These are phyloP conservation scores for Chloroclysta siterata DNA, from an alignment of 2,888 invertebrate species.

Conservation along the genomic window DNA sequence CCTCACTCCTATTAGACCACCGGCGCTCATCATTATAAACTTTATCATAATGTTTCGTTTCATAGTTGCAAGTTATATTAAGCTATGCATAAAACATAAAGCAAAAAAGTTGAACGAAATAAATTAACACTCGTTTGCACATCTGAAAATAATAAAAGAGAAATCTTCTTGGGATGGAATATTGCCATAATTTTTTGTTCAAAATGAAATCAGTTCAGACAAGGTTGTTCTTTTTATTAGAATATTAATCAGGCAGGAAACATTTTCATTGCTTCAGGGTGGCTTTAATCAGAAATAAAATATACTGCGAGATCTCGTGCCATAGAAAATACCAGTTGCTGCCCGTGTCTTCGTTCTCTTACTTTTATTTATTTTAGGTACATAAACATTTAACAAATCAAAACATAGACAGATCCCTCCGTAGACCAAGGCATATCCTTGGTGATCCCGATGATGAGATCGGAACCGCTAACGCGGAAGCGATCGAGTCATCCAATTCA, in stretches of 20 bases:
- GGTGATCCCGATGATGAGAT: no score
- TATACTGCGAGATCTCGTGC: slow-evolving; percentile 6
- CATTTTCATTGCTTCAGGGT: slow-evolving; percentile 19
- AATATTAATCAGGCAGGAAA: slow-evolving; percentile 33
- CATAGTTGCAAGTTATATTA: not conserved
- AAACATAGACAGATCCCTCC: no score
- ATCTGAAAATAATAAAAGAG: slow-evolving; percentile 17
- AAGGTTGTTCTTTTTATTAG: slow-evolving; percentile 28
- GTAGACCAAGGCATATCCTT: no score
- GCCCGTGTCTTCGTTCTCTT: no score
- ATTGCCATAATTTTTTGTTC: slow-evolving; percentile 17
- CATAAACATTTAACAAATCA: no score
- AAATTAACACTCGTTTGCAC: slow-evolving; percentile 13
- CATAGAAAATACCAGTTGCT: slow-evolving; percentile 3
- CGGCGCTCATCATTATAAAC: not conserved
- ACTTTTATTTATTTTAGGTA: no score
- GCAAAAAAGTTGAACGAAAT: slow-evolving; percentile 2
- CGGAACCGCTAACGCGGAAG: no score
- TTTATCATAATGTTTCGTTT: not conserved
- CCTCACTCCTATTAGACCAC: not conserved
- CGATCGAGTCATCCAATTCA: no score
- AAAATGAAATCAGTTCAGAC: slow-evolving; percentile 26
- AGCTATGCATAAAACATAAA: slow-evolving; percentile 2
- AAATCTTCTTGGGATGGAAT: slow-evolving; percentile 20
- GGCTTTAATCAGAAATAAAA: slow-evolving; percentile 27